These are phyloP conservation scores for Numenius arquata DNA, from an alignment of 2,113 vertebrate species.

Conservation along the genomic window DNA sequence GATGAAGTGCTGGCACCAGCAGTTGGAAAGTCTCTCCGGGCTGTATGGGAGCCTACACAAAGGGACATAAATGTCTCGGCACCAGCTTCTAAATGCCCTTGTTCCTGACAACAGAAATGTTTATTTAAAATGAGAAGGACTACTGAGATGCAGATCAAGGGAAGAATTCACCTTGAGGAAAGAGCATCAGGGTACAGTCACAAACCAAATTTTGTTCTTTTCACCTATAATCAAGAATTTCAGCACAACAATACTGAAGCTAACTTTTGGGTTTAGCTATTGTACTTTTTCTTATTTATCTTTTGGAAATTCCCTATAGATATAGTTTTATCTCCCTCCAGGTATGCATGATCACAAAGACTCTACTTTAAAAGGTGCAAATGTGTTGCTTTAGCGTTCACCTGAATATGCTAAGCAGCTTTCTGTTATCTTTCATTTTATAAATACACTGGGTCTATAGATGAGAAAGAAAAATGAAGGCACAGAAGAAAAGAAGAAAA, in stretches of 20 bases:
- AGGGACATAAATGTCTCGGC: background rate
- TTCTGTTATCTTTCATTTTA: background rate
- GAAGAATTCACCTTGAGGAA: background rate
- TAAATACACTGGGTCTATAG: background rate
- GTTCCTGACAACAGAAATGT: background rate
- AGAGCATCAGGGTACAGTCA: background rate
- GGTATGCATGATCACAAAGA: background rate
- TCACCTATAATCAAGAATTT: background rate
- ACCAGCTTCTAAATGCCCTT: constrained; percentile 5
- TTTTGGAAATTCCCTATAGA: background rate
- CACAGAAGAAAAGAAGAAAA: background rate
- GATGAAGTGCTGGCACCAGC: background rate
- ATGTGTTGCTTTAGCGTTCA: background rate
- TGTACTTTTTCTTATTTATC: background rate
- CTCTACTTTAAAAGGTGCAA: background rate
- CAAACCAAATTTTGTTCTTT: background rate
- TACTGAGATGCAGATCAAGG: background rate
- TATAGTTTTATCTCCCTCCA: background rate
- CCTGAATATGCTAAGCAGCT: background rate
- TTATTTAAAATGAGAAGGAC: background rate
- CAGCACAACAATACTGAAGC: background rate
- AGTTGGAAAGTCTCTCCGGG: background rate
- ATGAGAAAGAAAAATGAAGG: background rate
- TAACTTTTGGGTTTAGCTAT: background rate
- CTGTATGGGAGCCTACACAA: background rate